Conservation (phyloP, 2,888 invertebrate species). For the Strigamia maritima region DNA sequence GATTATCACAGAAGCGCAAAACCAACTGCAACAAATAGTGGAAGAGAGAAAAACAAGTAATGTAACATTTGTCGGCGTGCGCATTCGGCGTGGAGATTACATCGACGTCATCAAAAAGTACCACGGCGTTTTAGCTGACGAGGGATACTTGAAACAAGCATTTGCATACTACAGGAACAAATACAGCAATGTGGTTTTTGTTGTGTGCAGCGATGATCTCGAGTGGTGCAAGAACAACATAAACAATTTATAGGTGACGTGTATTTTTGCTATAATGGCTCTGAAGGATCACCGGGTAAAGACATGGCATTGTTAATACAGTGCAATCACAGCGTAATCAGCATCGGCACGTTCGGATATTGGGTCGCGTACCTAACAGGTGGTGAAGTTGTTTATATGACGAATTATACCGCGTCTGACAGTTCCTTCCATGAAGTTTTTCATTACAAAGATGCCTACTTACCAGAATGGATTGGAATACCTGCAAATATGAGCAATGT, state of each 20-base stretch:
- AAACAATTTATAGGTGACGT: background rate
- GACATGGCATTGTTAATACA: constrained; percentile 43
- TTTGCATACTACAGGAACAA: constrained; percentile 40
- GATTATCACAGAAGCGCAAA: background rate
- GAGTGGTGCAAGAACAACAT: constrained; percentile 40
- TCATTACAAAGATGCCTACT: no score
- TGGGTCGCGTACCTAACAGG: no score
- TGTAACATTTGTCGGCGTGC: constrained; percentile 42
- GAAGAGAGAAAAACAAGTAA: no score
- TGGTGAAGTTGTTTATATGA: no score
- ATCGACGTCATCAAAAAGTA: constrained; percentile 22
- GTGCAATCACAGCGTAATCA: constrained; percentile 47
- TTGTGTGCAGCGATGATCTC: constrained; percentile 43
- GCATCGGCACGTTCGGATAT: no score
- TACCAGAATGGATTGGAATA: no score
- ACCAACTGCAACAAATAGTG: no score
- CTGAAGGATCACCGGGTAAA: background rate
- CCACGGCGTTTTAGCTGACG: constrained; percentile 7
- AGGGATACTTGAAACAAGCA: constrained; percentile 41
- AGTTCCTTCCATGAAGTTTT: no score
- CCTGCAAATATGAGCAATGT: no score
- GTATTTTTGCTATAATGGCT: constrained; percentile 33
- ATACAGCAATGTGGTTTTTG: constrained; percentile 40
- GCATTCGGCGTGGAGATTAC: constrained; percentile 43
- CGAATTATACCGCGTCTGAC: no score